Base-by-base conservation (phyloP, 2,797 vertebrate species). In the Galago senegalensis region DNA sequence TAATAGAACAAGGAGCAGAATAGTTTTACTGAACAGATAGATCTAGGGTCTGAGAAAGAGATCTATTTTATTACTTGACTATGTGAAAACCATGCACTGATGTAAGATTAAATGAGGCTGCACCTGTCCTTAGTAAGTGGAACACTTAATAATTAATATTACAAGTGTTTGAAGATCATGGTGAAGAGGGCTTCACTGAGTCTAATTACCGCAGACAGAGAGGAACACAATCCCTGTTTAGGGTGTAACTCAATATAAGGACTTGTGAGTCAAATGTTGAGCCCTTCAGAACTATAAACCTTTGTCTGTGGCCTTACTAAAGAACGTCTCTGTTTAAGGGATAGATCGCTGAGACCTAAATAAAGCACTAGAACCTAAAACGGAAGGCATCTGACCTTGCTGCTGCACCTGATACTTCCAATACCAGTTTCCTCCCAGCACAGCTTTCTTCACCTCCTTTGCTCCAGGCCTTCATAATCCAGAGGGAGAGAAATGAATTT, bases 401-500 rank as follows among this genome's bases (percentile, higher is more conserved):
- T 25, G 84, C 91, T 58, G 16, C 0, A 3, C 94, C 76, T 76
- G 91, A 83, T 77, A 73, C 95, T 93, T 91, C 79, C 94, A 79
- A 23, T 0, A 0, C 27, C 80, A 93, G 89, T 82, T 92, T 21
- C 87, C 87, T 92, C 89, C 70, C 56, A 89, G 81, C 91, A 56
- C 89, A 49, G 70, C 89, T 95, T 96, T 87, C 67, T 96, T 97
- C 94, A 96, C 67, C 56, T 95, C 23, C 91, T 97, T 88, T 96
- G 58, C 93, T 92, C 86, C 67, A 65, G 94, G 92, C 96, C 73
- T 86, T 98, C 96, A 73, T 95, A 97, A 98, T 96, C 65, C 96
- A 97, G 93, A 88, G 31, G 86, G 87, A 96, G 88, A 94, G 97
- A 98, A 98, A 97, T 49, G 93, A 94, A 98, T 98, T 98, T 98